Evolutionary conservation across 2,113 vertebrate genomes (phyloP).

Genomic region (Tauraco erythrolophus): DNA sequence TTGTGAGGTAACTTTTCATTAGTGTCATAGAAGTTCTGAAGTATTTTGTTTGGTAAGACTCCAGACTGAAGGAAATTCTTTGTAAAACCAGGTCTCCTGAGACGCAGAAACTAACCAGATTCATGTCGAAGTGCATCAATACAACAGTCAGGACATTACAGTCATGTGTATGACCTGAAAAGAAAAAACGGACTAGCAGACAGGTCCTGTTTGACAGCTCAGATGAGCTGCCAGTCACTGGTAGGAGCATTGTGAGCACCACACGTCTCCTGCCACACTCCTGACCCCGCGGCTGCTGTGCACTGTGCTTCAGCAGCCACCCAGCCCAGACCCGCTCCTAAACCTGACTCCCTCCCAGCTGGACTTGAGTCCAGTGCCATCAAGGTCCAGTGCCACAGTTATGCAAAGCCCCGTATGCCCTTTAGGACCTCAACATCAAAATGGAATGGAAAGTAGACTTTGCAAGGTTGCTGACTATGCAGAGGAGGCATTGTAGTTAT

Average conservation of each 20-base stretch:
- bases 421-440: neutral
- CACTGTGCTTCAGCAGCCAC: neutral
- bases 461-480: neutral
- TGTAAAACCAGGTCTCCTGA: neutral
- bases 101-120: neutral
- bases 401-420: fast-evolving
- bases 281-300: fast-evolving
- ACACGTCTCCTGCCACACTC: neutral
- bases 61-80: neutral
- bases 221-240: fast-evolving
- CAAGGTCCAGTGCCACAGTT: neutral
- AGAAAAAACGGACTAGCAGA: neutral
- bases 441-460: neutral
- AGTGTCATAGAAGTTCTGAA: neutral
- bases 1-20: neutral
- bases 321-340: neutral
- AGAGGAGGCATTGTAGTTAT: neutral
- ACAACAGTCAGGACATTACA: neutral
- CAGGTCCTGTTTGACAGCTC: neutral
- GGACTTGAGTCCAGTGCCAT: neutral
- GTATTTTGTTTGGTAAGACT: neutral
- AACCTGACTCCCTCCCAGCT: neutral
- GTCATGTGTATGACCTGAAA: neutral
- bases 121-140: neutral
- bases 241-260: fast-evolving